These are phyloP conservation scores for Diaprepes abbreviatus DNA, from an alignment of 2,888 invertebrate species.

Conservation along the genomic window DNA sequence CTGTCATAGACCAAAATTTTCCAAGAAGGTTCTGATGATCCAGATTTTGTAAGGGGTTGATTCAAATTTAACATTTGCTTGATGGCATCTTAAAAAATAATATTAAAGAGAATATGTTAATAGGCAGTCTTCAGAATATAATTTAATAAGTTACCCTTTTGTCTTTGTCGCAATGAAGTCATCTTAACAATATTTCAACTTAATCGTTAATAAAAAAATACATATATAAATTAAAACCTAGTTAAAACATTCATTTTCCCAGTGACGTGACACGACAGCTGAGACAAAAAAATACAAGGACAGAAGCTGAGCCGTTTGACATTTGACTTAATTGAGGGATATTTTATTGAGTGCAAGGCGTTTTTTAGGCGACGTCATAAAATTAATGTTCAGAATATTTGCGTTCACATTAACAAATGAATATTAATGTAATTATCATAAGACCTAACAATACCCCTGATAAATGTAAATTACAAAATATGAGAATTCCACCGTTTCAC, in stretches of 20 bases:
- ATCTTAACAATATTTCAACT: constrained; percentile 63
- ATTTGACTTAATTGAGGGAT: too few species aligned
- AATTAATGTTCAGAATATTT: too few species aligned
- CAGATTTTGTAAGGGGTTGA: constrained; percentile 80
- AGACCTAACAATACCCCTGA: too few species aligned
- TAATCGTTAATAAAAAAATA: not conserved
- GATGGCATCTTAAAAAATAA: constrained; percentile 80
- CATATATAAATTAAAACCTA: not conserved
- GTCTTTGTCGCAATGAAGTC: constrained; percentile 79
- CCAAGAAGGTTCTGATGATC: constrained; percentile 92
- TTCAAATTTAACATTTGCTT: constrained; percentile 97
- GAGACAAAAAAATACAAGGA: too few species aligned
- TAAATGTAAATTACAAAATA: too few species aligned
- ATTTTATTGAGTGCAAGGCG: too few species aligned
- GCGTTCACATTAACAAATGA: too few species aligned
- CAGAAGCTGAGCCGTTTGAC: too few species aligned
- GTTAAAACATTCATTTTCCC: not conserved
- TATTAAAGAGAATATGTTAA: not conserved
- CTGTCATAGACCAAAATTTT: constrained; percentile 97
- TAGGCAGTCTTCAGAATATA: constrained; percentile 2
- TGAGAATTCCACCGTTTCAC: too few species aligned
- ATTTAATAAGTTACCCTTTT: constrained; percentile 73
- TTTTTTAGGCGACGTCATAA: too few species aligned
- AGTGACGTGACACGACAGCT: constrained; percentile 23
- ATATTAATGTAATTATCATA: too few species aligned